These are phyloP conservation scores for Schrankia costaestrigalis DNA, from an alignment of 2,888 invertebrate genomes.

Conservation along the genomic window DNA sequence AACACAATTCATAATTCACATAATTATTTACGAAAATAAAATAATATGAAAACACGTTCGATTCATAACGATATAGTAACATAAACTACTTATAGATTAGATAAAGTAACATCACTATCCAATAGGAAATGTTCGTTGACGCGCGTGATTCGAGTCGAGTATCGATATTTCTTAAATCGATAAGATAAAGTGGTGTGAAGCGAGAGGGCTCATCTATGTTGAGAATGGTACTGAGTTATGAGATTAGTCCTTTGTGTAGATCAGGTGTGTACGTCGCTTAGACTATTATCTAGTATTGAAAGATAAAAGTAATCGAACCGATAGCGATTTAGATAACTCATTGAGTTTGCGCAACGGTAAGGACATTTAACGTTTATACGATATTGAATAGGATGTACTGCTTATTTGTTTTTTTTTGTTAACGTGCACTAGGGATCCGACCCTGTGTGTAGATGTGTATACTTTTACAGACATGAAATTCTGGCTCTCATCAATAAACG, in stretches of 20 bases:
- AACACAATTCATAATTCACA: conserved; percentile 30
- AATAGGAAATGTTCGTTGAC: conserved; percentile 50
- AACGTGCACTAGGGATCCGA: no score
- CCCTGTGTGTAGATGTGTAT: no score
- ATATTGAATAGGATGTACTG: no score
- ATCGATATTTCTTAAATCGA: conserved; percentile 58
- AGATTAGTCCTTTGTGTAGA: conserved; percentile 30
- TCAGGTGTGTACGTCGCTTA: conserved; percentile 38
- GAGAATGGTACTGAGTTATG: conserved; percentile 37
- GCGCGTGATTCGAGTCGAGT: conserved; percentile 63
- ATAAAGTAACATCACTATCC: conserved; percentile 37
- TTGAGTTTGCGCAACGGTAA: conserved; percentile 39
- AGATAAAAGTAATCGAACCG: conserved; percentile 54
- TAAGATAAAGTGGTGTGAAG: conserved; percentile 51
- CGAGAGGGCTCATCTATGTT: conserved; percentile 51
- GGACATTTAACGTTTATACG: conserved; percentile 1
- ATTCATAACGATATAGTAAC: conserved; percentile 19
- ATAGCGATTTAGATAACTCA: conserved; percentile 39
- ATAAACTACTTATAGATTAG: conserved; percentile 31
- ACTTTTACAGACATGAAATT: no score
- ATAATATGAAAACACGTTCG: conserved; percentile 28
- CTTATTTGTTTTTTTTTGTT: no score
- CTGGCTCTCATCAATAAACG: no score
- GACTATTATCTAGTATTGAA: conserved; percentile 42
- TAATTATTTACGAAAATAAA: conserved; percentile 28